phyloP scores from a whole-genome alignment of 2,113 vertebrate genomes.

The Boulengeromyrus knoepffleri region DNA sequence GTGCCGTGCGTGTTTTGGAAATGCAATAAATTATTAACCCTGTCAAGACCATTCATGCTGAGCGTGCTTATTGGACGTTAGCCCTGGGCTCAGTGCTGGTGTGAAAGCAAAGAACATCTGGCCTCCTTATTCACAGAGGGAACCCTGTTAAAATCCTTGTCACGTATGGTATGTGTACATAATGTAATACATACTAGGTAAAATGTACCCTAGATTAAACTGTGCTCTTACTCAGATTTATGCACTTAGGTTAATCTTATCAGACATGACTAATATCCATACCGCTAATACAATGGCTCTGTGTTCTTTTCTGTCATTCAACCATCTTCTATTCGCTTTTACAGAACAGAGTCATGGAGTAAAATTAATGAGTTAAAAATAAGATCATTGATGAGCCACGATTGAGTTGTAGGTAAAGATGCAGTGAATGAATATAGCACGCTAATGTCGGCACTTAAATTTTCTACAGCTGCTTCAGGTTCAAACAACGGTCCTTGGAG shows the following conservation, averaged over 20 bases:
- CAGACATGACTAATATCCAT: background rate
- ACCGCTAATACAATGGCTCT: background rate
- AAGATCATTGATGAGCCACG: background rate
- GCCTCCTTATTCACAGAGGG: background rate
- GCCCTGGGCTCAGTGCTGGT: background rate
- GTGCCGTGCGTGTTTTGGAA: background rate
- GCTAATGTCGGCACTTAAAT: background rate
- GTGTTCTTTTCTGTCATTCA: background rate
- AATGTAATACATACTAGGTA: background rate
- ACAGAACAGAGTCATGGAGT: background rate
- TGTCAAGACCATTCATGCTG: background rate
- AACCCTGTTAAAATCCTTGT: background rate
- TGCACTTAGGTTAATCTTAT: background rate
- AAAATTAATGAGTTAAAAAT: background rate
- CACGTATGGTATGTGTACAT: background rate
- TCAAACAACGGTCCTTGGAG: background rate
- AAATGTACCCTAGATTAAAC: background rate
- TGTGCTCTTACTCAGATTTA: background rate
- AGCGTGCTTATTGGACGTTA: background rate
- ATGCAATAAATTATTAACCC: background rate
- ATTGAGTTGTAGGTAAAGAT: background rate
- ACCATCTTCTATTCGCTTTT: background rate
- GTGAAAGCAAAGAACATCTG: background rate
- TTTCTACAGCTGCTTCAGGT: background rate
- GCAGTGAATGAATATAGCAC: background rate